These are phyloP conservation scores for Pseudopodoces humilis DNA, from an alignment of 2,113 vertebrate genomes.

Conservation along the genomic window DNA sequence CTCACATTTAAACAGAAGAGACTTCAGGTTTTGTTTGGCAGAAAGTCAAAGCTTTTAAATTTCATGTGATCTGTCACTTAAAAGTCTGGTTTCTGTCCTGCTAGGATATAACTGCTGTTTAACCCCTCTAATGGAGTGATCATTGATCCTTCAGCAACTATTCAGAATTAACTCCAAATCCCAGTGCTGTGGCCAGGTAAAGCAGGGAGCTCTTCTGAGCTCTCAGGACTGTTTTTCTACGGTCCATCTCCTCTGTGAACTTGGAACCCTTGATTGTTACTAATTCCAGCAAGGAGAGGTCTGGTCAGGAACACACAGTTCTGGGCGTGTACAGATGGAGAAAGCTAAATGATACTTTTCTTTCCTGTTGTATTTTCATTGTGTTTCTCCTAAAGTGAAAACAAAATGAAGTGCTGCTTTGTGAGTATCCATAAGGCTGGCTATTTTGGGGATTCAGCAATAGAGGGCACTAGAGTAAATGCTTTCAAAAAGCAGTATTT, in stretches of 20 bases:
- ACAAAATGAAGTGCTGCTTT: not conserved
- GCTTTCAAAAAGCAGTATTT: not conserved
- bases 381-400: not conserved
- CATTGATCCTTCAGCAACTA: not conserved
- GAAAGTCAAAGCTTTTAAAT: not conserved
- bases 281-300: not conserved
- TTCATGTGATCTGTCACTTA: not conserved
- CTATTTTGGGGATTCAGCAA: not conserved
- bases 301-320: not conserved
- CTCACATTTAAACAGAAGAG: not conserved
- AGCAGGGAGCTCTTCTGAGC: not conserved
- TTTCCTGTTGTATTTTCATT: not conserved
- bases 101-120: not conserved
- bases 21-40: not conserved
- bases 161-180: not conserved
- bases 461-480: slow-evolving; percentile 51
- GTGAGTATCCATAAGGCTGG: not conserved
- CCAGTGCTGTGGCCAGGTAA: not conserved
- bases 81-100: not conserved
- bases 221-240: not conserved
- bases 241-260: not conserved
- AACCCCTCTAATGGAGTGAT: not conserved
- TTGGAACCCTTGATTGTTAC: not conserved
- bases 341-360: not conserved
- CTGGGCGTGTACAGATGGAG: rapidly evolving